Evolutionary conservation across 92 coral and sea anemone genomes (phyloP), one percentile per base, ranked within the genome.

Genomic region (Virgularia gustaviana): DNA sequence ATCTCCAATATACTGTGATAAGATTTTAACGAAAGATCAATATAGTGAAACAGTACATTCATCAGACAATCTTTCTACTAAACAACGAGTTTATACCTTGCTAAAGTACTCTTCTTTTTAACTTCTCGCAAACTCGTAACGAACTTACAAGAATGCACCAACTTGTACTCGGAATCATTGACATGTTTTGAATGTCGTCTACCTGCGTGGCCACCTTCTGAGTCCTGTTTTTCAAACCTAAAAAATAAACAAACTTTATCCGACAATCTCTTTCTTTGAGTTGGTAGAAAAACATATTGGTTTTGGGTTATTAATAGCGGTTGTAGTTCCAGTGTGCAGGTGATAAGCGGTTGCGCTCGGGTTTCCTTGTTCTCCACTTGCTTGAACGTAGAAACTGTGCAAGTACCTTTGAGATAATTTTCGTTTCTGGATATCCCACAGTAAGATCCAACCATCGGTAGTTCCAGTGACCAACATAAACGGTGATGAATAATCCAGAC

Each of bases 371-470:
- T n/a, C n/a, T n/a, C n/a, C n/a, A n/a, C n/a, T n/a, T n/a, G n/a
- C n/a, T n/a, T n/a, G n/a, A n/a, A n/a, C n/a, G n/a, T n/a, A n/a
- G n/a, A n/a, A n/a, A n/a, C 15, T 39, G 45, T 39, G 15, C 15
- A 39, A 73, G 32, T 9, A 92, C 98, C 90, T 89, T 58, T 81
- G 67, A 49, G 82, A 66, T 29, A 89, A 62, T 57, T 84, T 92
- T 63, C 84, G 86, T n/a, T 88, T 80, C 43, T 89, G 83, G 35
- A 92, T 63, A 49, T 89, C 86, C 98, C 98, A 92, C 83, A 86
- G 34, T 43, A 92, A 43, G 4, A 92, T 27, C 0, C 80, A 49
- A 15, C 98, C 98, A 49, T 81, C 81, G 19, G 87, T 89, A 0
- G 96, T 86, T 10, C 98, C 98, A 19, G 94, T 96, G 25, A 88